These are phyloP conservation scores for Glaucomys volans DNA, from an alignment of 2,113 vertebrate species.

Conservation along the genomic window DNA sequence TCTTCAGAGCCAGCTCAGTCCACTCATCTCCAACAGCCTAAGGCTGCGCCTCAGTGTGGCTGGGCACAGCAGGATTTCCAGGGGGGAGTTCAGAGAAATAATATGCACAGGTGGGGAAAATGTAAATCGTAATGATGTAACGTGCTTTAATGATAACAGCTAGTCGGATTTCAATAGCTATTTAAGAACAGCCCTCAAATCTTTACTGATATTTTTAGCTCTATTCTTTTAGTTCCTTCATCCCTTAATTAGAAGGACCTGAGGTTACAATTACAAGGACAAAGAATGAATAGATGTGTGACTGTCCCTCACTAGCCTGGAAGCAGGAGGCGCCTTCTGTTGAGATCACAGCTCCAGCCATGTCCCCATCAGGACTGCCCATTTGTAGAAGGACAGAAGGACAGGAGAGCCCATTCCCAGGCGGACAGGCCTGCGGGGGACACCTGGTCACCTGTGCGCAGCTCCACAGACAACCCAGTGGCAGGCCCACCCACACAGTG, in stretches of 20 bases:
- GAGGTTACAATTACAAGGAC: background rate
- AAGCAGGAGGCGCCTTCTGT: rapidly evolving
- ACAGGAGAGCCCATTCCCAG: too few relatives aligned
- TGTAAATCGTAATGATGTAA: background rate
- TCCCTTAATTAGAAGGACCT: background rate
- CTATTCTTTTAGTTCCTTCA: background rate
- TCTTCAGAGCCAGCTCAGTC: background rate
- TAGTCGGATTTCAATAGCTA: too few relatives aligned
- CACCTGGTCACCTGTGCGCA: rapidly evolving
- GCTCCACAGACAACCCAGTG: rapidly evolving
- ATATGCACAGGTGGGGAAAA: background rate
- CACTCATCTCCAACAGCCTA: background rate
- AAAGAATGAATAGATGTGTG: background rate
- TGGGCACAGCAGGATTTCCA: background rate
- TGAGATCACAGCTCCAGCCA: rapidly evolving
- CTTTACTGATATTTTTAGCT: background rate
- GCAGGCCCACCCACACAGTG: rapidly evolving
- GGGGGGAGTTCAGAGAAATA: background rate
- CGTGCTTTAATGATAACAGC: background rate
- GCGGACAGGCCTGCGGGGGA: rapidly evolving
- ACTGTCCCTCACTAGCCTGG: rapidly evolving
- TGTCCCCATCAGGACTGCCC: rapidly evolving
- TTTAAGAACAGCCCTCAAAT: background rate
- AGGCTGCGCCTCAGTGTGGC: background rate
- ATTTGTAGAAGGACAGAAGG: rapidly evolving